Conservation (phyloP, 1,140 invertebrate species). For the Neodiprion lecontei region DNA sequence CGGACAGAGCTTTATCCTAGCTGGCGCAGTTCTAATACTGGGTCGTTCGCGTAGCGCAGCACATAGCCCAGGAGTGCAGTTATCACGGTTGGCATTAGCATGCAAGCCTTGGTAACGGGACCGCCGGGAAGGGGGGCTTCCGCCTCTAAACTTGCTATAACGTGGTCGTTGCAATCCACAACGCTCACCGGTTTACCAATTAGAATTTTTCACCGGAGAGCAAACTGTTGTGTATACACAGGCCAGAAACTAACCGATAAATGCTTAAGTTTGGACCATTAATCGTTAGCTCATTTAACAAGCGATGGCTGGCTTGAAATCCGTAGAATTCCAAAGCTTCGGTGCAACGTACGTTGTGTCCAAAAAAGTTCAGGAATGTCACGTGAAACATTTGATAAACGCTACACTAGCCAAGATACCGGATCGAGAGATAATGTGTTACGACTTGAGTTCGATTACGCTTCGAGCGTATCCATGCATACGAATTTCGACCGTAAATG, state of each 20-base stretch:
- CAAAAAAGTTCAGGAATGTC: background rate
- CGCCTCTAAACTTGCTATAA: background rate
- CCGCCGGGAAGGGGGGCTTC: background rate
- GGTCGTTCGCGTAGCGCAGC: background rate
- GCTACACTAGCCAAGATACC: background rate
- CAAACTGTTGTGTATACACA: background rate
- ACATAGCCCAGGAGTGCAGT: background rate
- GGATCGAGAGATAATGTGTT: background rate
- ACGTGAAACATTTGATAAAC: background rate
- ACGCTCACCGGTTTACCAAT: background rate
- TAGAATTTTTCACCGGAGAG: background rate
- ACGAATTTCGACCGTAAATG: no score
- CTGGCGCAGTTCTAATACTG: background rate
- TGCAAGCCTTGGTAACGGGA: conserved; percentile 1
- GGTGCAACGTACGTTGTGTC: background rate
- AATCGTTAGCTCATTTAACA: background rate
- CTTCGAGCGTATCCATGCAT: background rate
- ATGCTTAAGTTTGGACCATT: background rate
- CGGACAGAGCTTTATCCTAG: background rate
- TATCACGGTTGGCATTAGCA: conserved; percentile 1
- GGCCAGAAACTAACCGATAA: background rate
- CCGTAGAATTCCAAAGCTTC: background rate
- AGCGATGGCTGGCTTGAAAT: background rate
- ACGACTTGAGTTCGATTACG: background rate
- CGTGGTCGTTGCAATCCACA: background rate